These are phyloP conservation scores for Esox niger DNA, from an alignment of 2,113 vertebrate genomes.

Conservation along the genomic window DNA sequence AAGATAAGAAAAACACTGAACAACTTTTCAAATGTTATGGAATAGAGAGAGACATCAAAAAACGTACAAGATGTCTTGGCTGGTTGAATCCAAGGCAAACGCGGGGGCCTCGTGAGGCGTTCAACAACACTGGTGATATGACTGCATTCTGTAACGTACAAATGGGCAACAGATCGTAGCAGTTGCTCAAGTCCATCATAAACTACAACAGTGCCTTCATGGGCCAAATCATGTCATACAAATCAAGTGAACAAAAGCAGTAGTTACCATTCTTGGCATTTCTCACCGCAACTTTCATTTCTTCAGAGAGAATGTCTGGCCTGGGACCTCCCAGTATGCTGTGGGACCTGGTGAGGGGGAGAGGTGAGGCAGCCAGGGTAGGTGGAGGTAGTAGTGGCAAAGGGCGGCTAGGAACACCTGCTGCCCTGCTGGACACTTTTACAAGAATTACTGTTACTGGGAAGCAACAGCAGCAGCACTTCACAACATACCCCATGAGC, in stretches of 20 bases:
- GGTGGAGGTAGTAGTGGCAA: slow-evolving; percentile 2
- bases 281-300: slow-evolving; percentile 65
- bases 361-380: slow-evolving; percentile 61
- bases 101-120: background rate
- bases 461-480: slow-evolving; percentile 17
- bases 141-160: background rate
- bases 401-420: slow-evolving; percentile 81
- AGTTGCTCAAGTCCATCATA: background rate
- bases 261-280: slow-evolving; percentile 26
- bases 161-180: no score
- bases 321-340: slow-evolving; percentile 80
- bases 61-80: slow-evolving; percentile 18
- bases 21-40: slow-evolving; percentile 22
- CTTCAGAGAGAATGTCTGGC: slow-evolving; percentile 71
- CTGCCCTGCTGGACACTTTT: slow-evolving; percentile 73
- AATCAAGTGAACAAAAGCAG: slow-evolving; percentile 37
- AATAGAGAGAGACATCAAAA: slow-evolving; percentile 17
- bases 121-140: slow-evolving; percentile 16
- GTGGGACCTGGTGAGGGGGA: slow-evolving; percentile 65
- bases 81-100: background rate
- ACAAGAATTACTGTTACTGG: slow-evolving; percentile 44
- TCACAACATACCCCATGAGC: no score
- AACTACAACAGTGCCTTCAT: slow-evolving; percentile 17
- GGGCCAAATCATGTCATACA: slow-evolving; percentile 17
- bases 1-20: slow-evolving; percentile 17